phyloP scores from a whole-genome alignment of 2,797 vertebrate species.

The Furcifer pardalis region DNA sequence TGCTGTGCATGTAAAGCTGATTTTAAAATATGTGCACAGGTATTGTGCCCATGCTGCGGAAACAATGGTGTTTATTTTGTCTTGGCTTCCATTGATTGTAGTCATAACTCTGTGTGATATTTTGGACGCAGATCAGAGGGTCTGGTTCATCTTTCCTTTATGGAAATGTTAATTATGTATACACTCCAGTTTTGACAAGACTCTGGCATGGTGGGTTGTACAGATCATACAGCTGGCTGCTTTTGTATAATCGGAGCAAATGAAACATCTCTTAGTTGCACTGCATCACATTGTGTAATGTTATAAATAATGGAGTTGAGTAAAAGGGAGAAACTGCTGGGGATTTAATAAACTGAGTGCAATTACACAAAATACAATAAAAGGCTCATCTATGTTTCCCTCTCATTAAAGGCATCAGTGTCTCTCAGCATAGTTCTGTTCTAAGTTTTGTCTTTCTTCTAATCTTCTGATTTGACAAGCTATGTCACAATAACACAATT shows the following conservation, averaged over 20 bases:
- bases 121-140: constrained; percentile 41
- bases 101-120: neutral
- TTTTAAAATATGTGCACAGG: neutral
- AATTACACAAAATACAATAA: constrained; percentile 69
- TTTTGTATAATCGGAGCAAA: constrained; percentile 70
- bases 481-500: constrained; percentile 41
- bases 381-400: constrained; percentile 62
- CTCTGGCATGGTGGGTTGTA: constrained; percentile 35
- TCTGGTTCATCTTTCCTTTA: constrained; percentile 34
- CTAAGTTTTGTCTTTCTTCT: constrained; percentile 59
- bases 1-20: constrained; percentile 9
- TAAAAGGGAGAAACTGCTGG: constrained; percentile 67
- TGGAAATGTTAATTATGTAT: constrained; percentile 47
- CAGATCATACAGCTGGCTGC: constrained; percentile 55
- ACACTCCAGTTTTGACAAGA: constrained; percentile 41
- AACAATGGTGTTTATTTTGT: constrained; percentile 34
- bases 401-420: constrained; percentile 47
- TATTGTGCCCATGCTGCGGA: constrained; percentile 18
- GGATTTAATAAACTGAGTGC: constrained; percentile 67
- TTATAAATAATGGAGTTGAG: constrained; percentile 66
- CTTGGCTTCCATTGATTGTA: constrained; percentile 51
- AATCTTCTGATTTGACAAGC: constrained; percentile 57
- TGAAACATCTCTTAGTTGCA: constrained; percentile 59
- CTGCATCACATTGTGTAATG: constrained; percentile 62
- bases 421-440: constrained; percentile 61